These are phyloP conservation scores for Schizotus pectinicornis DNA, from an alignment of 2,888 invertebrate species.

Conservation along the genomic window DNA sequence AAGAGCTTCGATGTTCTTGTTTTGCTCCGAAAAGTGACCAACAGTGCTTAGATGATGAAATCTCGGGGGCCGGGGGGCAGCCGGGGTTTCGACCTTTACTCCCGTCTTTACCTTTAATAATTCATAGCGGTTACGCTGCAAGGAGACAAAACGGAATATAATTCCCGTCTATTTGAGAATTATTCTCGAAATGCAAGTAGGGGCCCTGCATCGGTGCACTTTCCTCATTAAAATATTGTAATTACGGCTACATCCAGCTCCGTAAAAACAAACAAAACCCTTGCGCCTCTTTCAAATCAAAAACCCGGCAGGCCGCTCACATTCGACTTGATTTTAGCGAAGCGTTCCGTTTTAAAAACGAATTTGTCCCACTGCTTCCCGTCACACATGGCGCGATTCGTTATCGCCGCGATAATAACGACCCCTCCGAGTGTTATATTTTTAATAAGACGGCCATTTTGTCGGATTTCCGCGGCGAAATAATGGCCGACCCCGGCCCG, in stretches of 20 bases:
- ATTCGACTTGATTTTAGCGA: background rate
- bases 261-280: constrained; percentile 43
- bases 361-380: constrained; percentile 39
- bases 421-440: constrained; percentile 44
- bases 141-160: background rate
- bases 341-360: constrained; percentile 24
- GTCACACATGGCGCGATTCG: constrained; percentile 43
- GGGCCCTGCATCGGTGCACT: constrained; percentile 53
- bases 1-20: too few relatives aligned
- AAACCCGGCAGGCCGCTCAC: constrained; percentile 18
- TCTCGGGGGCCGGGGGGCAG: too few relatives aligned
- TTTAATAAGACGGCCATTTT: constrained; percentile 50
- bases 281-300: constrained; percentile 43
- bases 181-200: constrained; percentile 14
- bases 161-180: constrained; percentile 15
- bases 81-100: too few relatives aligned
- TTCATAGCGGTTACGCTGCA: too few relatives aligned
- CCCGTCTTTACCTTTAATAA: too few relatives aligned
- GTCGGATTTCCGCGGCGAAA: constrained; percentile 23
- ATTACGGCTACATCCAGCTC: constrained; percentile 47
- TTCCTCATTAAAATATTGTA: constrained; percentile 58
- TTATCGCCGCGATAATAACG: constrained; percentile 40
- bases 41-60: too few relatives aligned
- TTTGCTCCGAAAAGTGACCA: too few relatives aligned
- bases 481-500: constrained; percentile 6